phyloP scores from a whole-genome alignment of 2,797 vertebrate genomes.

The Liparis tanakae region DNA sequence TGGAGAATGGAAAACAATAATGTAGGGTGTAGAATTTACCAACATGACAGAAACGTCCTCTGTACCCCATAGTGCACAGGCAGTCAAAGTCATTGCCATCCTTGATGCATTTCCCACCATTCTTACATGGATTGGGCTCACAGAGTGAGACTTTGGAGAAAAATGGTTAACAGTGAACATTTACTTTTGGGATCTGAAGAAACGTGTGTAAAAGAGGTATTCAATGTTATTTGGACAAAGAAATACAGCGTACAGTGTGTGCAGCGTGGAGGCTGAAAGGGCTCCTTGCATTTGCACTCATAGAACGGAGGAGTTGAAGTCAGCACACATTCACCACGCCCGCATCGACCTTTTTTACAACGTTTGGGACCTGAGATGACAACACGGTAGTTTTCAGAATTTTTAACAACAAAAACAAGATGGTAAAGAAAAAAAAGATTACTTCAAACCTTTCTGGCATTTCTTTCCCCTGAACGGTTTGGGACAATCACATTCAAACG shows the following conservation, averaged over 20 bases:
- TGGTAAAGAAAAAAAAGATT: background rate
- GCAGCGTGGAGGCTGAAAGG: conserved; percentile 89
- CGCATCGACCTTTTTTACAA: conserved; percentile 72
- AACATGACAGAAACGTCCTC: conserved; percentile 79
- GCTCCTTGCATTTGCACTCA: conserved; percentile 81
- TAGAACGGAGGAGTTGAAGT: conserved; percentile 74
- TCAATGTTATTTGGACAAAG: conserved; percentile 2
- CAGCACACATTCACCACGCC: conserved; percentile 80
- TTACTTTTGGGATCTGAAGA: background rate
- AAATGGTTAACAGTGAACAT: conserved; percentile 3
- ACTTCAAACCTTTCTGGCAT: conserved; percentile 79
- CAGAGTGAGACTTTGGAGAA: conserved; percentile 69
- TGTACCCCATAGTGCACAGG: conserved; percentile 66
- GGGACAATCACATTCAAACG: conserved; percentile 78
- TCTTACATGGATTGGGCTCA: conserved; percentile 77
- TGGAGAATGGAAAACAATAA: background rate
- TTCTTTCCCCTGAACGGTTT: conserved; percentile 70
- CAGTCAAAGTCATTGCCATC: conserved; percentile 78
- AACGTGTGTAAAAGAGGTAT: background rate
- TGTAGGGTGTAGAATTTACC: conserved; percentile 69
- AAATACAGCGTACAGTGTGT: conserved; percentile 61
- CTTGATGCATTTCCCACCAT: conserved; percentile 74
- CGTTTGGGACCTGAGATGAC: conserved; percentile 55
- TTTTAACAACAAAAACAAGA: conserved; percentile 2
- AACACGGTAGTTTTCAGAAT: background rate